phyloP scores from a whole-genome alignment of 2,113 vertebrate genomes.

The Ammodramus savannarum region DNA sequence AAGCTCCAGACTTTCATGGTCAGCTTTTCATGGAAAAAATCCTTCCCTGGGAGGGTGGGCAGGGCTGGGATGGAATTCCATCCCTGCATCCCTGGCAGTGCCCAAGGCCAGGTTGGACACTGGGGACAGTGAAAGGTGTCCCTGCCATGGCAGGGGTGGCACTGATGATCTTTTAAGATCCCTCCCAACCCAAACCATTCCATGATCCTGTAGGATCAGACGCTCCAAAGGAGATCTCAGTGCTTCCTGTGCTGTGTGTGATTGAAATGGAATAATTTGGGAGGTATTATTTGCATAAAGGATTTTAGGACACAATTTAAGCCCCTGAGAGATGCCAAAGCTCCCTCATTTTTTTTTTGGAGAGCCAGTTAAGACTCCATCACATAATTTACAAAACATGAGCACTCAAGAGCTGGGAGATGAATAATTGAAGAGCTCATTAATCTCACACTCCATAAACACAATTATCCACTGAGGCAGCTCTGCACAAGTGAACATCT shows the following conservation, averaged over 20 bases:
- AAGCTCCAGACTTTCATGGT: background rate
- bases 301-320: background rate
- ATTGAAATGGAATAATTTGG: background rate
- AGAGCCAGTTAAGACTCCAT: constrained; percentile 14
- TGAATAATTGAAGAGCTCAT: constrained; percentile 53
- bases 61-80: background rate
- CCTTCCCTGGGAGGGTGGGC: background rate
- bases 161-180: accelerated
- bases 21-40: background rate
- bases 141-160: background rate
- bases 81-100: background rate
- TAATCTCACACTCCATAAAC: constrained; percentile 43
- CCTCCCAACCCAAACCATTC: background rate
- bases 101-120: background rate
- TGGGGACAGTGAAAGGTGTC: background rate
- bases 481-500: background rate
- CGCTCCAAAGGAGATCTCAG: background rate
- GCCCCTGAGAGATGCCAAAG: background rate
- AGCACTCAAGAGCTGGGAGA: background rate
- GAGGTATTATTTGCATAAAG: background rate
- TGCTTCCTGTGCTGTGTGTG: background rate
- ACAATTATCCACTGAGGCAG: background rate
- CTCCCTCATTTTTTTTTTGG: background rate
- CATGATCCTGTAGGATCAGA: background rate
- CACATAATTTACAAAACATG: constrained; percentile 39